Base-by-base conservation (phyloP, 2,888 invertebrate genomes). In the Diplazon laetatorius region DNA sequence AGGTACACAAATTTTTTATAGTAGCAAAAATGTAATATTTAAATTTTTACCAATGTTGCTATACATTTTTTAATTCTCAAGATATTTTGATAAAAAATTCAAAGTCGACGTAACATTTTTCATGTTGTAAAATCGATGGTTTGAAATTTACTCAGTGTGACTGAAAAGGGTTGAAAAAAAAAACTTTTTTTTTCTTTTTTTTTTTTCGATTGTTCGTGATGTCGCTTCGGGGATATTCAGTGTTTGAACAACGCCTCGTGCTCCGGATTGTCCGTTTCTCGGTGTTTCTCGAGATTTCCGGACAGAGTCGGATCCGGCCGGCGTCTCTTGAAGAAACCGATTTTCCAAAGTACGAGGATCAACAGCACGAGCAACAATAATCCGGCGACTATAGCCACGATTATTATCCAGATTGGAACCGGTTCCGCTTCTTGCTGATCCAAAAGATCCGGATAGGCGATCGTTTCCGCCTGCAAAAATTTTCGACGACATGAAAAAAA, bases 311-410 rank as follows among this genome's bases (percentile, higher is more conserved):
- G 96, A 90, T 97, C 97, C 4, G 96, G 96, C 81, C 97, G 93
- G 88, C 96, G 94, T 86, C 97, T 92, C 88, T 97, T 97, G 92
- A 97, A 97, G 93, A 97, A 97, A 65, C 97, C 97, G 68, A 97
- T 94, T 92, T 96, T 97, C 95, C 97, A 97, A 76, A 98, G 92
- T 20, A 95, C 93, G 62, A 96, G 93, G 50, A 96, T 96, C 63
- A 98, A 93, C 2, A 97, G 89, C 42, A 97, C 93, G 39, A 99
- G 92, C 18, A 99, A 92, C 82, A 98, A 88, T 39, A 99, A 92
- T 9, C 98, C 98, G 1, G 95, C 95, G 73, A 97, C 92, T 65
- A 97, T 94, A 39, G 98, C 96, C 62, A 97, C 93, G 81, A 96
- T 94, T 80, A 97, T 97, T 81, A 98, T 95, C 97, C 98, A 98